phyloP scores from a whole-genome alignment of 2,113 vertebrate genomes.

The Pituophis catenifer region DNA sequence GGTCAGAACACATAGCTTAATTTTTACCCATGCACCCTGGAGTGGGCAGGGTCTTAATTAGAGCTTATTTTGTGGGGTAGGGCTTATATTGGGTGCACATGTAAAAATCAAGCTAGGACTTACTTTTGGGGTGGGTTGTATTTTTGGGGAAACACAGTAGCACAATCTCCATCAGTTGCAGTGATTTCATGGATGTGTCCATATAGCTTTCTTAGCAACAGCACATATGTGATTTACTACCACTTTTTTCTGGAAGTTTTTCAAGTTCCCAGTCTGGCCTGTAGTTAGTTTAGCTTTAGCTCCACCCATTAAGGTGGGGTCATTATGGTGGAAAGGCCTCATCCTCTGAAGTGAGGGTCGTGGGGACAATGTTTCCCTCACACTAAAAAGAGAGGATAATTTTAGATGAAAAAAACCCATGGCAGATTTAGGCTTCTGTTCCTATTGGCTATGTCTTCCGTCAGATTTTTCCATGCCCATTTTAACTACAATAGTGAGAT shows the following conservation, averaged over 20 bases:
- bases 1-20: no score
- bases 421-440: not conserved
- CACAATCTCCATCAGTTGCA: not conserved
- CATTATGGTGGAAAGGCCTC: not conserved
- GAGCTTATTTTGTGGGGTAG: no score
- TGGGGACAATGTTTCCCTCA: not conserved
- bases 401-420: not conserved
- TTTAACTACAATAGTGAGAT: not conserved
- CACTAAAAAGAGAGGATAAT: not conserved
- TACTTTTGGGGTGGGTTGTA: no score
- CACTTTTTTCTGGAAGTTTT: not conserved
- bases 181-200: not conserved
- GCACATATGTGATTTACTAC: not conserved
- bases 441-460: not conserved
- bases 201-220: not conserved
- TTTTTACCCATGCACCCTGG: no score
- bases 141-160: not conserved
- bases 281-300: not conserved
- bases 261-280: not conserved
- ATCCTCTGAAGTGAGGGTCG: not conserved
- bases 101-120: no score
- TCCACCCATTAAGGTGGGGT: not conserved
- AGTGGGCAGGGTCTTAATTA: no score
- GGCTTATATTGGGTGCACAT: no score
- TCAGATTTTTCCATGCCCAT: not conserved